Evolutionary conservation across 2,888 invertebrate genomes (phyloP), one percentile per base, ranked within the genome.

Genomic region (Chaetoderma sp.): DNA sequence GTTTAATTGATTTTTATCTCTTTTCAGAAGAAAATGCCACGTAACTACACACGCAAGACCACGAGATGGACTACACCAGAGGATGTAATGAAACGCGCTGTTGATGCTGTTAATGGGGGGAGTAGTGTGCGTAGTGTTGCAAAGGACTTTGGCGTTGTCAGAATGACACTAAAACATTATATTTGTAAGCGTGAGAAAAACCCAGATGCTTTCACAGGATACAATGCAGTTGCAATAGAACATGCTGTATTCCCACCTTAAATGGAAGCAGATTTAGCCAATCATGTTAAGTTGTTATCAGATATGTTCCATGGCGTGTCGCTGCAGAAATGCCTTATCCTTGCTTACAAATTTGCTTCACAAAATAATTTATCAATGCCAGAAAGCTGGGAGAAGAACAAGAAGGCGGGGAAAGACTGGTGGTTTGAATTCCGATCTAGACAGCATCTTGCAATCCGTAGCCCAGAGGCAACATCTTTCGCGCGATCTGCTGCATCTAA

Each of bases 51-150:
- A 47, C 55, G 57, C 10, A 63, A 63, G 28, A 63, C 63, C 13
- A 16, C 25, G 8, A 25, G 47, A 47, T 56, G 63, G 25, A 61
- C 28, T 16, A 58, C 57, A 10, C 54, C 63, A 25, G 21, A 23
- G n/a, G 47, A 57, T 47, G 57, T 63, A 30, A 18, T 63, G 1
- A 25, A 63, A 47, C 16, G 65, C 93, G 91, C 58, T 95, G 89
- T 69, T 30, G 57, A 91, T 91, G 55, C 95, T 94, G 1, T 93
- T 91, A 89, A 69, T 23, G 30, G 91, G 91, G 56, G 95, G 94
- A 0, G 93, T 91, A 70, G 94, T 95, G 90, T 95, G 94, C 68
- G 92, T 91, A 86, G 93, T 94, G 84, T 94, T 94, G 86, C 0
- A 88, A 87, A 25, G 10, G 58, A 60, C 10, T 47, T 28, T 25